These are phyloP conservation scores for Dicerorhinus sumatrensis DNA, from an alignment of 2,113 vertebrate species.

Conservation along the genomic window DNA sequence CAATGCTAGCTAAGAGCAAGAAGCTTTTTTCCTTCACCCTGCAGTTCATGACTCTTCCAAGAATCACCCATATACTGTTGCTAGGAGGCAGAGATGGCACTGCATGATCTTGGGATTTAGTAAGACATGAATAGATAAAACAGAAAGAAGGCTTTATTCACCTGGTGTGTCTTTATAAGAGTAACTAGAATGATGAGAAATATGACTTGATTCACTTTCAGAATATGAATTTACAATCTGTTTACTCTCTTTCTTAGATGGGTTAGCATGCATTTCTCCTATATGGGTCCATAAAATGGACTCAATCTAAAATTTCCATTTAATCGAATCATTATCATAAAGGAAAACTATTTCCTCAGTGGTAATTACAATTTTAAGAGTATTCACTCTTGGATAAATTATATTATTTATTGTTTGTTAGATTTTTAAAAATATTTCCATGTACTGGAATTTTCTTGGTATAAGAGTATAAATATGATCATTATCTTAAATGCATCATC, in stretches of 20 bases:
- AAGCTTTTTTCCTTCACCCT: constrained; percentile 20
- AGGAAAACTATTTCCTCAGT: background rate
- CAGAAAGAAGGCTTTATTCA: constrained; percentile 48
- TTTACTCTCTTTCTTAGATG: background rate
- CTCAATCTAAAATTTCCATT: constrained; percentile 18
- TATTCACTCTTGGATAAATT: background rate
- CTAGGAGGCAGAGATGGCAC: background rate
- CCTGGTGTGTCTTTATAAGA: constrained; percentile 36
- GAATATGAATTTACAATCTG: background rate
- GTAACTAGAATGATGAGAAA: constrained; percentile 1
- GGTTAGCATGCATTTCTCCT: background rate
- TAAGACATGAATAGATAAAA: background rate
- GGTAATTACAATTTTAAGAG: constrained; percentile 39
- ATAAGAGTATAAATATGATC: background rate
- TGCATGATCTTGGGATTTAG: constrained; percentile 53
- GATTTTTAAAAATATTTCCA: constrained; percentile 13
- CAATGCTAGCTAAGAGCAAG: constrained; percentile 54
- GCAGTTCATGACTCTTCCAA: background rate
- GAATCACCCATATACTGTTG: background rate
- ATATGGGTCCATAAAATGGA: background rate
- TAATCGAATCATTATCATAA: constrained; percentile 38
- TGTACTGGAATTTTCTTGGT: background rate
- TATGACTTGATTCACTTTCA: background rate
- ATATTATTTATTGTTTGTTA: constrained; percentile 46
- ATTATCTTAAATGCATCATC: background rate